These are phyloP conservation scores for Ceratoteleas bidentatus DNA, from an alignment of 1,140 invertebrate species.

Conservation along the genomic window DNA sequence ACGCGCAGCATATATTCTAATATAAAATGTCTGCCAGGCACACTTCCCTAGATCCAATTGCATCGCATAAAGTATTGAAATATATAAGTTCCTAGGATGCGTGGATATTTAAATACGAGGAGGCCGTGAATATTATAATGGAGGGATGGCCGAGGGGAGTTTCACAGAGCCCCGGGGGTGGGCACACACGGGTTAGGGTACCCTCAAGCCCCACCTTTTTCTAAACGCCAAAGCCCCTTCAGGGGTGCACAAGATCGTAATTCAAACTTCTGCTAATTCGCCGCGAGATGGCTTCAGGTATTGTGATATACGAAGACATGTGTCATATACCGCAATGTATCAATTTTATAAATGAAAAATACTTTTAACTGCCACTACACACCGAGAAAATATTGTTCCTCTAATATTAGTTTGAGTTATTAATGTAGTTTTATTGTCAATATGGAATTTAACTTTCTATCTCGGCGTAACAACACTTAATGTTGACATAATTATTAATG, in stretches of 20 bases:
- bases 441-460: too few relatives aligned
- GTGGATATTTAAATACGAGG: constrained; percentile 71
- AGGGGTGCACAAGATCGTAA: constrained; percentile 74
- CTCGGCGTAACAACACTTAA: too few relatives aligned
- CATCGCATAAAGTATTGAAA: constrained; percentile 22
- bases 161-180: constrained; percentile 61
- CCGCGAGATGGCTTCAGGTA: constrained; percentile 71
- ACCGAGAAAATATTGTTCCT: too few relatives aligned
- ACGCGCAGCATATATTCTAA: constrained; percentile 7
- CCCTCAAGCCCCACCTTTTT: constrained; percentile 75
- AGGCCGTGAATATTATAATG: constrained; percentile 63
- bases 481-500: too few relatives aligned
- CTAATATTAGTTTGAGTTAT: too few relatives aligned
- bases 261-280: constrained; percentile 65
- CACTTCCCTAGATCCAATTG: constrained; percentile 32
- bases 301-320: constrained; percentile 38
- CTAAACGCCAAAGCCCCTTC: constrained; percentile 65
- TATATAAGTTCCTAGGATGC: constrained; percentile 50
- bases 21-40: constrained; percentile 33
- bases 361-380: too few relatives aligned
- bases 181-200: constrained; percentile 66
- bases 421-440: too few relatives aligned
- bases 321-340: constrained; percentile 27
- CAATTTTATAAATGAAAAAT: constrained; percentile 4
- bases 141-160: constrained; percentile 64